Base-by-base conservation (phyloP, 1,140 invertebrate genomes). In the Calycopis cecrops region DNA sequence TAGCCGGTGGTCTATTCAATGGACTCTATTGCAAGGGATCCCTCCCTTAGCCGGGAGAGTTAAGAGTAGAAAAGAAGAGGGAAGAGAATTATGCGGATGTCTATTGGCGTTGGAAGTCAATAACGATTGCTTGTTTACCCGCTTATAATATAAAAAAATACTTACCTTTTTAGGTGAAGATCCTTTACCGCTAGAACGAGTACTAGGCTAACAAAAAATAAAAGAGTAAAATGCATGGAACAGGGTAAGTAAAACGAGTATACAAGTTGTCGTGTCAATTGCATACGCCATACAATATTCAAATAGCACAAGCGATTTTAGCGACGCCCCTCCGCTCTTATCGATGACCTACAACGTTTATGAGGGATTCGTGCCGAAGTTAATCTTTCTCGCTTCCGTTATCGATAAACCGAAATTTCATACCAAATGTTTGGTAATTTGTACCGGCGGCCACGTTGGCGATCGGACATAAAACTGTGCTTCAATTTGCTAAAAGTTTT, bases 361-460 rank as follows among this genome's bases (percentile, higher is more conserved):
- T 78, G 74, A 78, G 78, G 63, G 72, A 76, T 83, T 81, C 77
- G 79, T 79, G 76, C 72, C 72, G 66, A 60, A 72, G 76, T 72
- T 84, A 84, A 84, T 84, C 78, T 80, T 68, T 69, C 62, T 56
- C 59, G 59, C 69, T 84, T 84, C 80, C 78, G 78, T 69, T 75
- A 73, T 80, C 78, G 77, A 79, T 79, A 77, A 79, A 71, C 69
- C 51, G 57, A 76, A 77, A 74, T 73, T 69, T 69, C 66, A 65
- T 63, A 59, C 62, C 54, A 57, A 16, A 48, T 38, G 35, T 55
- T 56, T 63, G 28, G 51, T 52, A 52, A 52, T 52, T 52, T 52
- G 28, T 28, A 52, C 35, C 16, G 50, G 11, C 35, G 16, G 50
- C 35, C 37, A 38, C 35, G 37, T 52, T 35, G 50, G 18, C 47